Base-by-base conservation (phyloP, 2,113 vertebrate genomes). In the Halichoeres trimaculatus region DNA sequence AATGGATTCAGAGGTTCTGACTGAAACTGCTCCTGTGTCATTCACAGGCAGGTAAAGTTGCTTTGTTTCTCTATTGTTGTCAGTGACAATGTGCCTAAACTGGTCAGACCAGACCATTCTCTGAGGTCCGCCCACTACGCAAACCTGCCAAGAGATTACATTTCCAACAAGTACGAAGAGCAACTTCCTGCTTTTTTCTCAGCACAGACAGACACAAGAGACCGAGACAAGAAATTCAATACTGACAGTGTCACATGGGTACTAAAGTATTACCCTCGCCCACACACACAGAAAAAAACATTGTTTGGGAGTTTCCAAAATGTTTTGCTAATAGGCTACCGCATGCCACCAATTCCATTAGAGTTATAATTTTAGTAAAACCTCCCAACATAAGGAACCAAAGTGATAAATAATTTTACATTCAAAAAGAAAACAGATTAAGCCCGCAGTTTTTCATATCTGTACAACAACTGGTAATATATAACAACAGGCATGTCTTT, bases 41-140 rank as follows among this genome's bases (percentile, higher is more conserved):
- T 24, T 52, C 36, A 48, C 2, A 43, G n/a, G 30, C 74, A 26
- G 52, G 74, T 35, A 40, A 58, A 16, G 47, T 52, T 70, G 40
- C 24, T 22, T 8, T 57, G 63, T 66, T 67, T 80, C 34, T 76
- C 36, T n/a, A 65, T 75, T 87, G 79, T 82, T 72, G 40, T 66
- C 38, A 30, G 34, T 23, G 47, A 60, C 73, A 85, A 89, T 87
- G 81, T 52, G 62, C 66, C 81, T 70, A 8, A 88, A 90, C 89
- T 47, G 54, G 88, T 76, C 13, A 68, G 87, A 87, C 90, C 52
- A 26, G 88, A 59, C 5, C 36, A 45, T 16, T 75, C 11, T 34
- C 20, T 17, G 47, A 38, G 58, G 23, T 83, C 74, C 83, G 59
- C 85, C 78, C 80, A 75, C 47, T 59, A 79, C 10, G 35, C 72